A percentile compares a stretch with the other conserved stretches of the same genome.
phyloP scores from a whole-genome alignment of 2,888 invertebrate genomes.

The Uropetala carovei region DNA sequence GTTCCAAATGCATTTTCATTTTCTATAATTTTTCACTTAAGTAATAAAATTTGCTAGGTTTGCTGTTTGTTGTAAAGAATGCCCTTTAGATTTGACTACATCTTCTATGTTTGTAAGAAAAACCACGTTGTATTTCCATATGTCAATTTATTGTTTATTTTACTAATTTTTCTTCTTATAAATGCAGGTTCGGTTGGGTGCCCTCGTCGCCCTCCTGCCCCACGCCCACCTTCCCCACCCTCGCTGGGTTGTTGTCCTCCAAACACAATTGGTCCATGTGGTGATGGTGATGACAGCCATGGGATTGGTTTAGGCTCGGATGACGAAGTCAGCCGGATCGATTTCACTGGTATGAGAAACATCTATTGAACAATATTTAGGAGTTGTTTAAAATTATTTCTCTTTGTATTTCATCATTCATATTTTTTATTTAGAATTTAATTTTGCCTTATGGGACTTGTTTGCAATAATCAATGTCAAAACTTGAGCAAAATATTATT shows the following conservation, averaged over 20 bases:
- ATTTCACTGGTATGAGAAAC: constrained; percentile 78
- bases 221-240: constrained; percentile 54
- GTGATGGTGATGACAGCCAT: constrained; percentile 71
- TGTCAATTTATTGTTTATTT: too few species aligned
- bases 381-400: too few species aligned
- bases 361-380: too few species aligned
- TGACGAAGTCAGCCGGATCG: constrained; percentile 88
- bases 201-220: constrained; percentile 37
- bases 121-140: too few species aligned
- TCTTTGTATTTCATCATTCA: too few species aligned
- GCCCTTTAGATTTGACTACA: not conserved
- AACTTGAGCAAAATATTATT: too few species aligned
- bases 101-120: not conserved
- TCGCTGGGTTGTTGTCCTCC: constrained; percentile 28
- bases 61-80: not conserved
- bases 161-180: not conserved
- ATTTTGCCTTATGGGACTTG: too few species aligned
- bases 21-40: not conserved
- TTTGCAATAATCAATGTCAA: too few species aligned
- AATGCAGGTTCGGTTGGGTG: constrained; percentile 44
- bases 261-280: constrained; percentile 38
- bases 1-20: too few species aligned
- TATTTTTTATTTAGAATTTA: too few species aligned
- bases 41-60: not conserved
- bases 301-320: constrained; percentile 83